These are phyloP conservation scores for Myxocyprinus asiaticus DNA, from an alignment of 2,113 vertebrate species.

Conservation along the genomic window DNA sequence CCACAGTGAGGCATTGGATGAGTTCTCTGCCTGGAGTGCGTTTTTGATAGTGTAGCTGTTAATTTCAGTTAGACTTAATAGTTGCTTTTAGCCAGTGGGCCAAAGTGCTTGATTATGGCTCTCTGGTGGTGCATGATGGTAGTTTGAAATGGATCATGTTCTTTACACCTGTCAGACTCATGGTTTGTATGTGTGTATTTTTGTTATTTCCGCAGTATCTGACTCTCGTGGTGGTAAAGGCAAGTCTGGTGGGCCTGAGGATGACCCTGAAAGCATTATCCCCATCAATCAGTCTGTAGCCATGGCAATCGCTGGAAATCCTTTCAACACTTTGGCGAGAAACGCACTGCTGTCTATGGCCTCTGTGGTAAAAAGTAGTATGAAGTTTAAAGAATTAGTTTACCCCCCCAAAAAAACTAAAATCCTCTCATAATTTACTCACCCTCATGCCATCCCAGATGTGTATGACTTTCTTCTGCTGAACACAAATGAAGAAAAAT, in stretches of 20 bases:
- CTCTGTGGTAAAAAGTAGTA: slow-evolving; percentile 78
- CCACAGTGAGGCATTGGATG: background rate
- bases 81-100: background rate
- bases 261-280: slow-evolving; percentile 83
- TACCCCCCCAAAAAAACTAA: too few species aligned
- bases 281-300: slow-evolving; percentile 89
- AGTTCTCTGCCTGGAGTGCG: background rate
- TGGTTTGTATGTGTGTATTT: slow-evolving; percentile 1
- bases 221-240: slow-evolving; percentile 82
- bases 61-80: background rate
- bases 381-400: too few species aligned
- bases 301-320: slow-evolving; percentile 90
- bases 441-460: too few species aligned
- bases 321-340: slow-evolving; percentile 81
- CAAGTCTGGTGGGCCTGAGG: slow-evolving; percentile 80
- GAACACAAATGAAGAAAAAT: too few species aligned
- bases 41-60: background rate
- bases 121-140: background rate
- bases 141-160: background rate
- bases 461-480: too few species aligned
- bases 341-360: slow-evolving; percentile 76
- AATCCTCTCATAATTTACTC: too few species aligned
- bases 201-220: slow-evolving; percentile 70
- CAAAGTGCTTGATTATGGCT: background rate
- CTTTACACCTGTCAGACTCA: too few species aligned